Conservation (phyloP, 2,113 vertebrate species). For the Melanostigma gelatinosum region DNA sequence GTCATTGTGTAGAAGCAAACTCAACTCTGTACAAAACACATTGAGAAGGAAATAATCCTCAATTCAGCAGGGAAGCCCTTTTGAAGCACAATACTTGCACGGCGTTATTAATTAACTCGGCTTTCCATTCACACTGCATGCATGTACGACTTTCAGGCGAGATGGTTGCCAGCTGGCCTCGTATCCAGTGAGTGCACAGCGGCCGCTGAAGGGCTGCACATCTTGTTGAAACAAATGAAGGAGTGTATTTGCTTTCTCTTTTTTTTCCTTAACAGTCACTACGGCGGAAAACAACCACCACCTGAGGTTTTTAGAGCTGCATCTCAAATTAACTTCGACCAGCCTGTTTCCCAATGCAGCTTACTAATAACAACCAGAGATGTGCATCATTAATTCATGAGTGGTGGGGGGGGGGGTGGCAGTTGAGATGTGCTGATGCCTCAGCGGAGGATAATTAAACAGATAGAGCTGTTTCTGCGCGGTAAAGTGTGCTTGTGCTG, state of each 20-base stretch:
- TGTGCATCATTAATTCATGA: constrained; percentile 81
- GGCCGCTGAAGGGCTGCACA: not conserved
- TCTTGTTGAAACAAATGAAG: constrained; percentile 24
- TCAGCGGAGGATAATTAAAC: constrained; percentile 81
- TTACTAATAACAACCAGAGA: constrained; percentile 75
- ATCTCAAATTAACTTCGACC: constrained; percentile 71
- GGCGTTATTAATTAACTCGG: constrained; percentile 1
- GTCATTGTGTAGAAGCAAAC: not conserved
- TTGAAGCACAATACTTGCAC: not conserved
- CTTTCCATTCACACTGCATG: constrained; percentile 7
- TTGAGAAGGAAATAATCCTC: not conserved
- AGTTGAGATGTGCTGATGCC: constrained; percentile 71
- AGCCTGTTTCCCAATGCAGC: constrained; percentile 65
- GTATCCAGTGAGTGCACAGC: not conserved
- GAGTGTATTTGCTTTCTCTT: constrained; percentile 20
- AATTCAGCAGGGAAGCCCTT: not conserved
- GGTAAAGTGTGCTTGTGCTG: constrained; percentile 50
- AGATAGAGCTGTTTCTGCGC: constrained; percentile 73
- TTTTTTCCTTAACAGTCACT: constrained; percentile 34
- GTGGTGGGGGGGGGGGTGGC: constrained; percentile 63
- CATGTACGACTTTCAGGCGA: not conserved
- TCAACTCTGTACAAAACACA: not conserved
- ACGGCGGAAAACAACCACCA: constrained; percentile 44
- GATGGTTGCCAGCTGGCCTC: constrained; percentile 4
- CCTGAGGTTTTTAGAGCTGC: constrained; percentile 22